Evolutionary conservation across 2,797 vertebrate genomes (phyloP).

Genomic region (Hemibagrus guttatus): DNA sequence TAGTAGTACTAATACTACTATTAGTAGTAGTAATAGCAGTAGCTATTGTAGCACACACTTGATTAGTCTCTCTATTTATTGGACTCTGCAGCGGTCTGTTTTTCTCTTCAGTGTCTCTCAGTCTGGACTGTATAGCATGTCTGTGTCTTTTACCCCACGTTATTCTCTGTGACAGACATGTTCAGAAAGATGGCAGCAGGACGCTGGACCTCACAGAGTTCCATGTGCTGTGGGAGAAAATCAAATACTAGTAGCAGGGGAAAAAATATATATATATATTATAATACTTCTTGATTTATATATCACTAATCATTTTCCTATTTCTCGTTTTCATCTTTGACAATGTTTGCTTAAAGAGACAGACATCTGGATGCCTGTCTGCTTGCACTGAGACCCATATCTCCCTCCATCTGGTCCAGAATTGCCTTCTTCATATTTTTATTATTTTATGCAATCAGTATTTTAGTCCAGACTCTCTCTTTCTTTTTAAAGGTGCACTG

Average conservation of each 20-base stretch:
- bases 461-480: not conserved
- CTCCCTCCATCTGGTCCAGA: constrained; percentile 41
- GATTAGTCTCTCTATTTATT: not conserved
- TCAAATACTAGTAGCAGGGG: constrained; percentile 78
- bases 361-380: constrained; percentile 36
- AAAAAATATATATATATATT: too few species aligned
- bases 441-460: constrained; percentile 10
- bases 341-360: constrained; percentile 85
- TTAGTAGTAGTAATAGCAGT: too few species aligned
- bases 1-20: too few species aligned
- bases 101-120: not conserved
- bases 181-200: constrained; percentile 85
- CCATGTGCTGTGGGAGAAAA: constrained; percentile 92
- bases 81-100: not conserved
- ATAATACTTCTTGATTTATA: not conserved
- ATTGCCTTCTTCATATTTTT: constrained; percentile 66
- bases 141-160: not conserved
- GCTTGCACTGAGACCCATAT: constrained; percentile 39
- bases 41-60: too few species aligned
- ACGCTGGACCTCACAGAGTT: constrained; percentile 91
- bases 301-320: not conserved
- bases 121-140: not conserved
- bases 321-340: constrained; percentile 69
- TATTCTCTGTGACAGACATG: constrained; percentile 59
- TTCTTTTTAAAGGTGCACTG: not conserved